phyloP scores from a whole-genome alignment of 2,797 vertebrate species.

The Aplochiton taeniatus region DNA sequence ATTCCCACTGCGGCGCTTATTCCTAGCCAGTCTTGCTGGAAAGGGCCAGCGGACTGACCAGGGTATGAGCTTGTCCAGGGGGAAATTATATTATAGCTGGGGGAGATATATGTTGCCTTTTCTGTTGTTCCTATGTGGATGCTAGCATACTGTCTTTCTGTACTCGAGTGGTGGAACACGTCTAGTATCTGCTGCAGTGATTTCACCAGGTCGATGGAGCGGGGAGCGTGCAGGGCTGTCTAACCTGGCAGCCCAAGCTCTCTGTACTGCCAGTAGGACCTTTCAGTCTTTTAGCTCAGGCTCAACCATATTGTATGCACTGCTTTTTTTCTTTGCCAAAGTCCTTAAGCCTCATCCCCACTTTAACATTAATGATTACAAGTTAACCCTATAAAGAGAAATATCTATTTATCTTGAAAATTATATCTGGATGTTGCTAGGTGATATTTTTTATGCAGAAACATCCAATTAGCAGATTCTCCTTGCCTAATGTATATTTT shows the following conservation, averaged over 20 bases:
- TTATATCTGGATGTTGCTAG: slow-evolving; percentile 32
- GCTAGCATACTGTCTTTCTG: slow-evolving; percentile 5
- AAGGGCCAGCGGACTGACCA: slow-evolving; percentile 1
- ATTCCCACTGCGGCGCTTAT: not conserved
- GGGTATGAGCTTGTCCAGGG: not conserved
- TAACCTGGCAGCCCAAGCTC: slow-evolving; percentile 8
- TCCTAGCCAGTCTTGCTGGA: not conserved
- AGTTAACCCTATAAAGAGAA: slow-evolving; percentile 33
- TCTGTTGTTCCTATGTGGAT: slow-evolving; percentile 8
- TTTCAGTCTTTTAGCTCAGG: slow-evolving; percentile 20
- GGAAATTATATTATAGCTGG: not conserved
- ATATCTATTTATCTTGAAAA: slow-evolving; percentile 70
- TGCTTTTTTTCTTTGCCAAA: slow-evolving; percentile 62
- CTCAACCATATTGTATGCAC: slow-evolving; percentile 27
- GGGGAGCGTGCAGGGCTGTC: not conserved
- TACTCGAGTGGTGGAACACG: not conserved
- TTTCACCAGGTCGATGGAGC: slow-evolving; percentile 4
- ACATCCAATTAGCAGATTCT: slow-evolving; percentile 46
- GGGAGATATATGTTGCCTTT: not conserved
- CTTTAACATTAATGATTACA: slow-evolving; percentile 51
- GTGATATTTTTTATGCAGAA: slow-evolving; percentile 60
- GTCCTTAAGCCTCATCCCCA: slow-evolving; percentile 51
- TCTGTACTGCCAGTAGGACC: slow-evolving; percentile 13
- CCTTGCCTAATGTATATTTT: slow-evolving; percentile 64
- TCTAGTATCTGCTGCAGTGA: slow-evolving; percentile 12